Evolutionary conservation across 2,888 invertebrate species (phyloP).

Genomic region (Epinotia ramella): DNA sequence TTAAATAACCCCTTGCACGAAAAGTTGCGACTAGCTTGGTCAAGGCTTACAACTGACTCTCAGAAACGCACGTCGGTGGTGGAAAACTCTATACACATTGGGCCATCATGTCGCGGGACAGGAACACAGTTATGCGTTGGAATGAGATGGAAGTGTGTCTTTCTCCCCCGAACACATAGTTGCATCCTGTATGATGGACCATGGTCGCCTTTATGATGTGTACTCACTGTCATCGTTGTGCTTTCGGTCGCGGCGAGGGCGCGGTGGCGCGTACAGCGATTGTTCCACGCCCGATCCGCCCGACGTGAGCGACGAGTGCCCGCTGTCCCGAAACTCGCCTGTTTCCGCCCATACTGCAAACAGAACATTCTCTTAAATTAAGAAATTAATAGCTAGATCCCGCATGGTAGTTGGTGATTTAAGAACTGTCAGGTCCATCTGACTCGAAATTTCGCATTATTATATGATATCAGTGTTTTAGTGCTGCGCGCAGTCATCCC

Average conservation of each 20-base stretch:
- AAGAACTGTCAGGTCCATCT: background rate
- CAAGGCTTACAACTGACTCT: too few species aligned
- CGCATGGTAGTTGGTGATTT: background rate
- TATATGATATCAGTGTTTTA: background rate
- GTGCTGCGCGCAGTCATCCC: background rate
- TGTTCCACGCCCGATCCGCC: constrained; percentile 87
- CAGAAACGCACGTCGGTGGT: too few species aligned
- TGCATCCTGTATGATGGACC: too few species aligned
- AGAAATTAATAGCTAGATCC: background rate
- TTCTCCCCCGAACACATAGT: too few species aligned
- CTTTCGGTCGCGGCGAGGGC: constrained; percentile 88
- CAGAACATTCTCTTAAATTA: constrained; percentile 31
- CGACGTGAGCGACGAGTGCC: constrained; percentile 89
- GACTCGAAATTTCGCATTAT: too few species aligned
- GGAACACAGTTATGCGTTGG: too few species aligned
- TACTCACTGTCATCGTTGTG: constrained; percentile 88
- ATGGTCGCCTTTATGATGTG: background rate
- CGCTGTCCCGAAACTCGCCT: constrained; percentile 93
- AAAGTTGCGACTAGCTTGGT: too few species aligned
- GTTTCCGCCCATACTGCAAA: constrained; percentile 95
- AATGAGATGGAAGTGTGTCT: too few species aligned
- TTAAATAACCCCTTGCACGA: too few species aligned
- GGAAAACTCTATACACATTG: too few species aligned
- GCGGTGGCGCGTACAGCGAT: constrained; percentile 89
- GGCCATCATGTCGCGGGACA: too few species aligned